Base-by-base conservation (phyloP, 2,113 vertebrate genomes). In the Phainopepla nitens region DNA sequence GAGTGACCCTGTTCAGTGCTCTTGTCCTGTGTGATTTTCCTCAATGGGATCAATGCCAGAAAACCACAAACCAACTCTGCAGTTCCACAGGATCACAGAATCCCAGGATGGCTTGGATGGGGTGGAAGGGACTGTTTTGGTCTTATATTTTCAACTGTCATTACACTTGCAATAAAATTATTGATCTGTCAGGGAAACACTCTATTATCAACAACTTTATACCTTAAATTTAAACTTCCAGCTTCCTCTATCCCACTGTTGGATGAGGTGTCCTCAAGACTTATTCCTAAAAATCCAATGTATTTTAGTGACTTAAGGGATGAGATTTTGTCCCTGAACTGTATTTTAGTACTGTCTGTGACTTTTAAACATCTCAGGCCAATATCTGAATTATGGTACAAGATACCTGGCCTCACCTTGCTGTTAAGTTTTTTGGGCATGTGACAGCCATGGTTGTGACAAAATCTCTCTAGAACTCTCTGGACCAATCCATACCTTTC, bases 31-130 rank as follows among this genome's bases (percentile, higher is more conserved):
- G 44, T 56, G 17, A 7, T 35, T 73, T 60, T 44, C 39, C n/a
- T 49, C 10, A 1, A 0, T 12, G 45, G 21, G n/a, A 36, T 13
- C 13, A 29, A 2, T 31, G 25, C 17, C 47, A 35, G 49, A 25
- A 14, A 11, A 3, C 29, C 42, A 15, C 10, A 25, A 25, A 76
- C 9, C 8, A 42, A 7, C 0, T 2, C 10, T 65, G 12, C 42
- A 2, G 51, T 39, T 25, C 35, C 9, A 6, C 1, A 33, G 47
- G 33, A 14, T 11, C 25, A 16, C 1, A 5, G 6, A 29, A 42
- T 36, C 5, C 22, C 42, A 7, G 64, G 7, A 4, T n/a, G 44
- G 21, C 11, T 19, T 19, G 33, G 33, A 9, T 31, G 25, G 39
- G 20, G 6, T 45, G 49, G 65, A 28, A 39, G n/a, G 39, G 18